Conservation (phyloP, 1,140 invertebrate genomes). For the silkworm (Bombyx mori) region ASM3026992v2 NC_085123.1:12778001-12778500, state of each 20-base stretch:
- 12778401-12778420: no score
- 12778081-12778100: conserved; percentile 45
- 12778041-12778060: conserved; percentile 39
- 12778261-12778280: conserved; percentile 58
- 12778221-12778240: conserved; percentile 57
- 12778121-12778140: conserved; percentile 11
- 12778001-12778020: conserved; percentile 3
- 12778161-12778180: neutral
- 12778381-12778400: no score
- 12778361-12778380: no score
- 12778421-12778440: no score
- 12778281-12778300: conserved; percentile 61
- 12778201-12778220: conserved; percentile 27
- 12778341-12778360: neutral
- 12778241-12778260: conserved; percentile 59
- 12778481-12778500: no score
- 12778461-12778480: neutral
- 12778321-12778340: conserved; percentile 37
- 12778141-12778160: conserved; percentile 8
- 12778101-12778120: conserved; percentile 43
- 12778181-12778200: conserved; percentile 10
- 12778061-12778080: conserved; percentile 39
- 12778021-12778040: conserved; percentile 27
- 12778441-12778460: neutral
- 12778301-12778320: conserved; percentile 66